A percentile compares a stretch with the other conserved stretches of the same genome.
Conservation (phyloP, 2,888 invertebrate genomes). For the Dromius quadrimaculatus region DNA sequence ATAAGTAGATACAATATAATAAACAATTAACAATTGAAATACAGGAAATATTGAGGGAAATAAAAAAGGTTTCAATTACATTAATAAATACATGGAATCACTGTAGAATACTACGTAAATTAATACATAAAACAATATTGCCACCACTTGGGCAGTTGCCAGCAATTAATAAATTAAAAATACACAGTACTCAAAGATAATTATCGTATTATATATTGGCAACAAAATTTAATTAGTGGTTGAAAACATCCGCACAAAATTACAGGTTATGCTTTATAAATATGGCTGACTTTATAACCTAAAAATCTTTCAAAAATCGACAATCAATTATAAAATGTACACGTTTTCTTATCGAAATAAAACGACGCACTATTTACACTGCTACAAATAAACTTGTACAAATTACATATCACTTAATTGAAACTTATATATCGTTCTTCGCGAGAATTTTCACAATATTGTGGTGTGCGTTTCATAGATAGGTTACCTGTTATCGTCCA, state of each 20-base stretch:
- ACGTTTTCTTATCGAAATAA: slow-evolving; percentile 33
- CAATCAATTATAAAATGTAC: slow-evolving; percentile 37
- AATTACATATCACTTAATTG: slow-evolving; percentile 42
- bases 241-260: slow-evolving; percentile 38
- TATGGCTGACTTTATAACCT: slow-evolving; percentile 46
- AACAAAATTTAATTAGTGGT: slow-evolving; percentile 39
- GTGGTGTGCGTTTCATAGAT: slow-evolving; percentile 31
- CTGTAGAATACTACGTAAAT: slow-evolving; percentile 45
- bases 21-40: slow-evolving; percentile 32
- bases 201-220: slow-evolving; percentile 34
- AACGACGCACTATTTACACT: slow-evolving; percentile 33
- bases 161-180: slow-evolving; percentile 39
- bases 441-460: slow-evolving; percentile 6
- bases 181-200: slow-evolving; percentile 29
- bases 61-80: slow-evolving; percentile 29
- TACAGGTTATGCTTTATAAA: slow-evolving; percentile 37
- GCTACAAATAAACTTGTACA: slow-evolving; percentile 36
- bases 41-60: slow-evolving; percentile 33
- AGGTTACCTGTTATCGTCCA: slow-evolving; percentile 80
- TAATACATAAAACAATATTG: slow-evolving; percentile 48
- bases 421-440: slow-evolving; percentile 38
- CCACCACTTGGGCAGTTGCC: slow-evolving; percentile 28
- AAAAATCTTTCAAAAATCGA: slow-evolving; percentile 38
- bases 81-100: slow-evolving; percentile 48
- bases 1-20: slow-evolving; percentile 45